Conservation (phyloP, 2,113 vertebrate genomes). For the Mastomys natalensis region DNA sequence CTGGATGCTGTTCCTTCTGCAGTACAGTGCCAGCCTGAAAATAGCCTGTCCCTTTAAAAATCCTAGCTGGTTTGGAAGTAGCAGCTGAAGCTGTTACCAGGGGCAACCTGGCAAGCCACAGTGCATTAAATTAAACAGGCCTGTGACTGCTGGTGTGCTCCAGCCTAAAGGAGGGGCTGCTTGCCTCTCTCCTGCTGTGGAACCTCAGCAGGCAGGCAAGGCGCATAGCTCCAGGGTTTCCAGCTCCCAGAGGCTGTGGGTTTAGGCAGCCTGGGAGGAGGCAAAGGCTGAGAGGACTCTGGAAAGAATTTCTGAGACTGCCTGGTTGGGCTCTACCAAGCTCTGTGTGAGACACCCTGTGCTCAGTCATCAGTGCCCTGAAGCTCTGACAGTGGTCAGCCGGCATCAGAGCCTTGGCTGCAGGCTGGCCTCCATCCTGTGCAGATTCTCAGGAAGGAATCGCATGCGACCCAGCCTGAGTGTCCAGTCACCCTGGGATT, state of each 20-base stretch:
- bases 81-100: constrained; percentile 72
- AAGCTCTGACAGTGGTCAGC: not conserved
- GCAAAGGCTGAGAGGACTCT: not conserved
- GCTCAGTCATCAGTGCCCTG: not conserved
- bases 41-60: constrained; percentile 76
- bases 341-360: not conserved
- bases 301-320: not conserved
- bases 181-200: constrained; percentile 33
- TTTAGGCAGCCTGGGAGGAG: not conserved
- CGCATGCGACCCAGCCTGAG: accelerated
- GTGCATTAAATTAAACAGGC: constrained; percentile 76
- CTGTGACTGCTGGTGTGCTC: constrained; percentile 51
- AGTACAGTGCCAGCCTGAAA: not conserved
- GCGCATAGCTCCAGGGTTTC: constrained; percentile 30
- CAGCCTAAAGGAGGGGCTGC: not conserved
- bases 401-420: not conserved
- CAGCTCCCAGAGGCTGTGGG: constrained; percentile 9
- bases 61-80: constrained; percentile 53
- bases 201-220: not conserved
- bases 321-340: not conserved
- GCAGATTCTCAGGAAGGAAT: not conserved
- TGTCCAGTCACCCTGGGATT: not conserved
- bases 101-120: constrained; percentile 74
- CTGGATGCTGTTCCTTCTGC: not conserved
- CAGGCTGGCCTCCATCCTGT: not conserved